phyloP scores from a whole-genome alignment of 2,113 vertebrate genomes.

The Microtus richardsoni region DNA sequence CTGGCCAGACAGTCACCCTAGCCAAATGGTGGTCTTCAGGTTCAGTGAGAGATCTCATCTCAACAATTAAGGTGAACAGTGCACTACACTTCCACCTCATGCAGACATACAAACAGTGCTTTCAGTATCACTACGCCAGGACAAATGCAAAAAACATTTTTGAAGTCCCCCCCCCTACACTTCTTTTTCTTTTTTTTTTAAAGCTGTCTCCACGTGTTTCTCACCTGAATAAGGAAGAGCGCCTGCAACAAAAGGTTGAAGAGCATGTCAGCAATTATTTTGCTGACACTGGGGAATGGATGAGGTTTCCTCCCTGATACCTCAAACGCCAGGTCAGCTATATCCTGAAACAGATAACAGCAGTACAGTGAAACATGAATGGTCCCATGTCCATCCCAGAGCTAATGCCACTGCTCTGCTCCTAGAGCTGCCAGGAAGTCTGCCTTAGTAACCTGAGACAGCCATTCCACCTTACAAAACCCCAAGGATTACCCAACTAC shows the following conservation, averaged over 20 bases:
- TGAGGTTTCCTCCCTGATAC: conserved; percentile 96
- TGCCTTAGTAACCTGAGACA: background rate
- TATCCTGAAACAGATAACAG: conserved; percentile 89
- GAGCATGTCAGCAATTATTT: conserved; percentile 98
- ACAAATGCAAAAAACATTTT: background rate
- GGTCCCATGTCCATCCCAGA: background rate
- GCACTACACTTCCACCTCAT: no score
- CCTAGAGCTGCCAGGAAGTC: background rate
- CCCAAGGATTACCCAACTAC: background rate
- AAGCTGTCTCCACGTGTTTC: background rate
- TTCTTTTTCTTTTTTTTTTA: background rate
- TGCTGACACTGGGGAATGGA: conserved; percentile 97
- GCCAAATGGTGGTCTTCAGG: background rate
- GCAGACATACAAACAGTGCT: background rate
- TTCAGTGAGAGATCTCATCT: background rate
- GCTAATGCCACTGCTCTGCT: background rate
- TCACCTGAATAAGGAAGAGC: conserved; percentile 98
- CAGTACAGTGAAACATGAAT: background rate
- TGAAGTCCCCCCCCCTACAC: background rate
- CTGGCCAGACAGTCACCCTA: background rate
- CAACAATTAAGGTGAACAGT: background rate
- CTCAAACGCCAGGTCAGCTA: conserved; percentile 96
- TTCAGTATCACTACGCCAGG: conserved; percentile 26
- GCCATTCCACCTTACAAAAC: background rate
- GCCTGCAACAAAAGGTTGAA: conserved; percentile 98